A percentile compares a stretch with the other conserved stretches of the same genome.
Evolutionary conservation across 2,888 invertebrate species (phyloP).

Genomic region (Pilophorus perplexus): DNA sequence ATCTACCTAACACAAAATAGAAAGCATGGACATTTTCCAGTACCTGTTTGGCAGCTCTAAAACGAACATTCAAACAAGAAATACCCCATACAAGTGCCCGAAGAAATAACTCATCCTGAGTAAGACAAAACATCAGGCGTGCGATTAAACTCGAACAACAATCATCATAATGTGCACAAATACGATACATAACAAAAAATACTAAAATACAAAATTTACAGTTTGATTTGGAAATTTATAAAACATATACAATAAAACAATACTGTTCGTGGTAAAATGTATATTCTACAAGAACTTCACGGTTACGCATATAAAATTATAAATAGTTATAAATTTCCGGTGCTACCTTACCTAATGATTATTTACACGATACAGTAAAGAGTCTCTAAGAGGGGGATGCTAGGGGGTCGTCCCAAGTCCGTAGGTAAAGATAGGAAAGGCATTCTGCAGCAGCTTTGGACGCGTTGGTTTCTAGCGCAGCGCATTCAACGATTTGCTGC

Average conservation of each 20-base stretch:
- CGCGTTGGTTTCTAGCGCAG: conserved; percentile 14
- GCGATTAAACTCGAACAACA: conserved; percentile 22
- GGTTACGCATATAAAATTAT: conserved; percentile 28
- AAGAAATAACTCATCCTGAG: no score
- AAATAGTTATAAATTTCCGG: conserved; percentile 1
- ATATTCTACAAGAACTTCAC: conserved; percentile 20
- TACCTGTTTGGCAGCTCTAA: no score
- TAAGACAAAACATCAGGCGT: conserved; percentile 3
- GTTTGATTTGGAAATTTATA: conserved; percentile 26
- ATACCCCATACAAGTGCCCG: no score
- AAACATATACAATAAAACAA: conserved; percentile 37
- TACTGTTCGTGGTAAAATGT: conserved; percentile 39
- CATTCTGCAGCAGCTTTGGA: conserved; percentile 37
- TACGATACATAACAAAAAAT: conserved; percentile 33
- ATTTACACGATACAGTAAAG: conserved; percentile 18
- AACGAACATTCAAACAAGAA: no score
- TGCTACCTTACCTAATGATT: conserved; percentile 15
- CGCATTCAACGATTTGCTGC: conserved; percentile 32
- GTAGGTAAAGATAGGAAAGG: conserved; percentile 29
- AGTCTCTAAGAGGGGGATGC: not conserved
- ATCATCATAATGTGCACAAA: conserved; percentile 21
- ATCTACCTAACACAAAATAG: conserved; percentile 7
- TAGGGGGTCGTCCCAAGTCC: conserved; percentile 19
- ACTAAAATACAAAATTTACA: conserved; percentile 40
- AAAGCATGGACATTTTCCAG: no score